Evolutionary conservation across 1,140 invertebrate genomes (phyloP).

Genomic region (Spodoptera frugiperda): DNA sequence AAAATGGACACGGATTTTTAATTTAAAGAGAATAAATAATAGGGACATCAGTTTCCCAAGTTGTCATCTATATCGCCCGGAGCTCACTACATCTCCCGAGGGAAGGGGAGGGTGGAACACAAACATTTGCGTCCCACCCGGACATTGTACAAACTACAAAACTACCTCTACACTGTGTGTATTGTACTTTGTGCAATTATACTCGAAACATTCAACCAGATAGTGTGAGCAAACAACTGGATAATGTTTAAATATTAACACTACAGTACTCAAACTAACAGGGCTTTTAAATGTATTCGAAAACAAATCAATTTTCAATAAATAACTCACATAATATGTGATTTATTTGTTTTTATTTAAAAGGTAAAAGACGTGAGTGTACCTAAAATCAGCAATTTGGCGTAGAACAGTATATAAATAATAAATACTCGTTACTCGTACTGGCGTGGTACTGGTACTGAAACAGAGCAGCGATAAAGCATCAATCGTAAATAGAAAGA

Average conservation of each 20-base stretch:
- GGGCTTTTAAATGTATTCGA: too few relatives aligned
- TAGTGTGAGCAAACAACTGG: too few relatives aligned
- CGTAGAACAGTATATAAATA: neutral
- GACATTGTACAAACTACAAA: slow-evolving; percentile 28
- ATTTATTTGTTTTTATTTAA: too few relatives aligned
- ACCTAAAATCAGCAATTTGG: neutral
- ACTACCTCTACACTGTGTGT: slow-evolving; percentile 4
- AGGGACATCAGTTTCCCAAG: slow-evolving; percentile 6
- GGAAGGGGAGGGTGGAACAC: slow-evolving; percentile 7
- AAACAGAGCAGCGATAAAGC: slow-evolving; percentile 5
- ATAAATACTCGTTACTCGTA: neutral
- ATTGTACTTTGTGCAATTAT: slow-evolving; percentile 28
- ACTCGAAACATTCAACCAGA: neutral
- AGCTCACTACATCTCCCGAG: neutral
- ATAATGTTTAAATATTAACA: too few relatives aligned
- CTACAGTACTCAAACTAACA: too few relatives aligned
- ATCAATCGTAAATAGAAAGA: slow-evolving; percentile 54
- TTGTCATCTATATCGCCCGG: slow-evolving; percentile 27
- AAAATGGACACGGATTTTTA: neutral
- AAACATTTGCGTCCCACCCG: slow-evolving; percentile 25
- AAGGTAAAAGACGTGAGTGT: too few relatives aligned
- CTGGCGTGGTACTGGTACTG: too few relatives aligned
- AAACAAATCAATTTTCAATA: too few relatives aligned
- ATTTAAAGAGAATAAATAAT: slow-evolving; percentile 14
- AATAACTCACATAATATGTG: too few relatives aligned